phyloP scores from a whole-genome alignment of 2,113 vertebrate genomes.

The Mus spicilegus region DNA sequence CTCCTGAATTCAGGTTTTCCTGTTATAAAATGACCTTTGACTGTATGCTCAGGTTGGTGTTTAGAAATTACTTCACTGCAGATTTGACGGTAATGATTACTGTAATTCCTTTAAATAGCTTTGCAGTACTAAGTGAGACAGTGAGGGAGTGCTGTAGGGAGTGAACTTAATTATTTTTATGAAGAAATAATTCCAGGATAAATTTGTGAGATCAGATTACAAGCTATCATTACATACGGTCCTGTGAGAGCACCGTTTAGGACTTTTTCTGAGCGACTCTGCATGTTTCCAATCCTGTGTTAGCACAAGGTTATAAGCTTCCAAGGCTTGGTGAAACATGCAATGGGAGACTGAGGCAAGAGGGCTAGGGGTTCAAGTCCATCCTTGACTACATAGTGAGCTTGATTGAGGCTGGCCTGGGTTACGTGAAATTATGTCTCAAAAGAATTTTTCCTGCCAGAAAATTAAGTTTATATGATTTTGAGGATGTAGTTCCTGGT shows the following conservation, averaged over 20 bases:
- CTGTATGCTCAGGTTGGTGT: not conserved
- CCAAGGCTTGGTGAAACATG: not conserved
- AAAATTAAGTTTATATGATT: not conserved
- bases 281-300: not conserved
- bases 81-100: constrained; percentile 18
- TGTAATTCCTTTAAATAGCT: constrained; percentile 39
- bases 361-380: not conserved
- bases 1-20: not conserved
- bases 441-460: not conserved
- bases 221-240: not conserved
- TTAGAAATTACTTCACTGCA: constrained; percentile 48
- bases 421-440: not conserved
- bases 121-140: not conserved
- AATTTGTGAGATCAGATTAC: constrained; percentile 7
- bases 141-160: not conserved
- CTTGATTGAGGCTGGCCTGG: not conserved
- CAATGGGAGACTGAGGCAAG: not conserved
- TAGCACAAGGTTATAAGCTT: not conserved
- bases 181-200: constrained; percentile 62
- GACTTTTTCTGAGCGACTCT: not conserved
- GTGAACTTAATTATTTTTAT: constrained; percentile 30
- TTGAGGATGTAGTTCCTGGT: not conserved
- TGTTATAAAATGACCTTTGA: constrained; percentile 9
- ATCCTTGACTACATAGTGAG: not conserved
- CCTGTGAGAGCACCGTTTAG: not conserved